These are phyloP conservation scores for Chromobotia macracanthus DNA, from an alignment of 2,797 vertebrate species.

Conservation along the genomic window DNA sequence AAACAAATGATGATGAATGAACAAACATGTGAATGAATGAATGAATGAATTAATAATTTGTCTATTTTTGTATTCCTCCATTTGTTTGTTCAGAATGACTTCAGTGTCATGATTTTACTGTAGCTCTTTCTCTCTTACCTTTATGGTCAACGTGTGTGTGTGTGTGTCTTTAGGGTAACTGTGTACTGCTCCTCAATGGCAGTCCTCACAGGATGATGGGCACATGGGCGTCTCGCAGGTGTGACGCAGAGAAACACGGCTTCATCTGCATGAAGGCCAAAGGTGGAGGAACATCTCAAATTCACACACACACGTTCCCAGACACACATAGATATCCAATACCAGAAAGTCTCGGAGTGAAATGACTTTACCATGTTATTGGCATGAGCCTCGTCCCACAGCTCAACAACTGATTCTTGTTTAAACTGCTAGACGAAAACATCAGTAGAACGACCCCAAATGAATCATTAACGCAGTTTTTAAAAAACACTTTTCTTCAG, in stretches of 20 bases:
- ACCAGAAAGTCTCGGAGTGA: background rate
- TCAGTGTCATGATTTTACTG: too few relatives aligned
- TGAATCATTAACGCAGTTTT: too few relatives aligned
- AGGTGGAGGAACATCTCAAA: constrained; percentile 71
- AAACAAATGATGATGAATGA: too few relatives aligned
- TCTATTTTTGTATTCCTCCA: too few relatives aligned
- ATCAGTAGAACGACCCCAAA: too few relatives aligned
- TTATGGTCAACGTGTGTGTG: background rate
- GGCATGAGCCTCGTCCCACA: background rate
- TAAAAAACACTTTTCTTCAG: too few relatives aligned
- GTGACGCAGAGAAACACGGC: constrained; percentile 86
- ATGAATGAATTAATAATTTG: too few relatives aligned
- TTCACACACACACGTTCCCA: background rate
- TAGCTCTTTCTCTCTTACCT: background rate
- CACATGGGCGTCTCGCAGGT: constrained; percentile 90
- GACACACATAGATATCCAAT: background rate
- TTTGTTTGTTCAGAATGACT: too few relatives aligned
- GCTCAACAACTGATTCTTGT: background rate
- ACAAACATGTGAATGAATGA: too few relatives aligned
- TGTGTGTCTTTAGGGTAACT: constrained; percentile 82
- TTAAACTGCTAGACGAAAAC: too few relatives aligned
- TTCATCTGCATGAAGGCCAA: constrained; percentile 89
- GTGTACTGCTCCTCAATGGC: constrained; percentile 86
- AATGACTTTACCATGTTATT: background rate
- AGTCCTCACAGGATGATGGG: constrained; percentile 83